These are phyloP conservation scores for Nysson spinosus DNA, from an alignment of 2,888 invertebrate species.

Conservation along the genomic window DNA sequence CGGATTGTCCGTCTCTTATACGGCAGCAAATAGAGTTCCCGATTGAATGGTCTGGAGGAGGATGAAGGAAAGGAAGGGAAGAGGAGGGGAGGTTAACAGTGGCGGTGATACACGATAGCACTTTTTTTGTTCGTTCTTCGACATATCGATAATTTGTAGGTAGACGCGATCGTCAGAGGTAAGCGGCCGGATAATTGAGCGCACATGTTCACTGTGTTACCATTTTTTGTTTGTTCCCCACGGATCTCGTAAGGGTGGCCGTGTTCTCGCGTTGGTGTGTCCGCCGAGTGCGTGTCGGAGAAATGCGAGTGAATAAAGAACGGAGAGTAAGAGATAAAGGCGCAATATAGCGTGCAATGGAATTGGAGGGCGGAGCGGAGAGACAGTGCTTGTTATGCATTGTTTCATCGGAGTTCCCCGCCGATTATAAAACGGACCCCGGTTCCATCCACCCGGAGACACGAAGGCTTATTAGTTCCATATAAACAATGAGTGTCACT, in stretches of 20 bases:
- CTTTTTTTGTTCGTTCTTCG: background rate
- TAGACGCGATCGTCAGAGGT: slow-evolving; percentile 33
- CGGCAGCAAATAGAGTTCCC: slow-evolving; percentile 44
- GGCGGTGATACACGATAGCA: background rate
- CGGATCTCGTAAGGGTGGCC: background rate
- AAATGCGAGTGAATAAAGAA: slow-evolving; percentile 26
- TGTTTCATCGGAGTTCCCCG: slow-evolving; percentile 59
- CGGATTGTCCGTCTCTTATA: slow-evolving; percentile 44
- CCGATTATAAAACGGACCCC: slow-evolving; percentile 18
- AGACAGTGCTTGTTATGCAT: slow-evolving; percentile 74
- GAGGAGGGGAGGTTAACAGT: background rate
- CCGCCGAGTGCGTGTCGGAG: slow-evolving; percentile 16
- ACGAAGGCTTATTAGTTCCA: slow-evolving; percentile 54
- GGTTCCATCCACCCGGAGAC: slow-evolving; percentile 6
- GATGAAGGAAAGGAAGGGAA: slow-evolving; percentile 1
- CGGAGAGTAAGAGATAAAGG: slow-evolving; percentile 67
- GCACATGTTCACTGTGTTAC: slow-evolving; percentile 32
- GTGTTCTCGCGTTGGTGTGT: background rate
- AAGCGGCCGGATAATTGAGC: slow-evolving; percentile 41
- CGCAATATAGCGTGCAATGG: slow-evolving; percentile 63
- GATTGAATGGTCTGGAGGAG: slow-evolving; percentile 49
- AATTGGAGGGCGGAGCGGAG: slow-evolving; percentile 70
- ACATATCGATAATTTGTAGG: slow-evolving; percentile 26
- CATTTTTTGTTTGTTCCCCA: slow-evolving; percentile 2
- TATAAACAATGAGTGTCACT: slow-evolving; percentile 42